Evolutionary conservation across 2,888 invertebrate genomes (phyloP).

Genomic region (Hemithea aestivaria): DNA sequence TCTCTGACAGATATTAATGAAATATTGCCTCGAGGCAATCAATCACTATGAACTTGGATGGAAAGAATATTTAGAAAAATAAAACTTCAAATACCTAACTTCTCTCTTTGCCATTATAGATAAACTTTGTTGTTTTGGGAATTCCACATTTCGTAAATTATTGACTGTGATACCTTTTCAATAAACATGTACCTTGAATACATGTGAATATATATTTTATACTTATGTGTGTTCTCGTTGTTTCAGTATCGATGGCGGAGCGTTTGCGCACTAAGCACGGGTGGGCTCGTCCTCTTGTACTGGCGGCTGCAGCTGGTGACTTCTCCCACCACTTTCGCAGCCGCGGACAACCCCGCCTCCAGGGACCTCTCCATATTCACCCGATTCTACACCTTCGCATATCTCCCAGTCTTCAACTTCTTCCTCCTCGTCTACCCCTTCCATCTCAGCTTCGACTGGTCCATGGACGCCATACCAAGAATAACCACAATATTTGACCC

Average conservation of each 20-base stretch:
- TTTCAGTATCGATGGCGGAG: constrained; percentile 86
- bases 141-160: constrained; percentile 24
- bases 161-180: too few relatives aligned
- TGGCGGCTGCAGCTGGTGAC: constrained; percentile 89
- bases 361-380: constrained; percentile 89
- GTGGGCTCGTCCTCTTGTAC: constrained; percentile 84
- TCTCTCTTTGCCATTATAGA: constrained; percentile 37
- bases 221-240: constrained; percentile 46
- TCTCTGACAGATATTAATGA: constrained; percentile 71
- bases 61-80: constrained; percentile 47
- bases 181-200: too few relatives aligned
- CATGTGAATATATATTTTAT: too few relatives aligned
- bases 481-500: constrained; percentile 88
- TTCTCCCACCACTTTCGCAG: constrained; percentile 89
- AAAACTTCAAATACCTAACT: constrained; percentile 41
- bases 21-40: constrained; percentile 63
- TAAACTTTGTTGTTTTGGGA: constrained; percentile 35
- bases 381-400: constrained; percentile 92
- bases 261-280: constrained; percentile 82
- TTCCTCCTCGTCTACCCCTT: constrained; percentile 91
- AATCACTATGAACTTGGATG: constrained; percentile 56
- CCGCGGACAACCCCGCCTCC: constrained; percentile 98
- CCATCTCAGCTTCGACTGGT: constrained; percentile 98
- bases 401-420: constrained; percentile 95
- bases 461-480: constrained; percentile 97